These are phyloP conservation scores for Lutraria lutraria DNA, from an alignment of 2,888 invertebrate genomes.

Conservation along the genomic window DNA sequence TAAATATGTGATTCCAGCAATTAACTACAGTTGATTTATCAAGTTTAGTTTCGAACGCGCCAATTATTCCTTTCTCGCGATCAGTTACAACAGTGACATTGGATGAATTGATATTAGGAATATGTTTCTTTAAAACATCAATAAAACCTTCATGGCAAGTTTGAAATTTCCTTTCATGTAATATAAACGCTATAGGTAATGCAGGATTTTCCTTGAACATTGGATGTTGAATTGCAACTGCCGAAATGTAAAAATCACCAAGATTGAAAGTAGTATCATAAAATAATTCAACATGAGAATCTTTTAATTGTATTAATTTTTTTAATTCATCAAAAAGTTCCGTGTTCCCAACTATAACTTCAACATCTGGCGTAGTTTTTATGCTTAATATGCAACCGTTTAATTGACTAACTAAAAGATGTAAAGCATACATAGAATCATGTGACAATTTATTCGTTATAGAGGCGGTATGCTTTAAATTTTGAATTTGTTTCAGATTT, in stretches of 20 bases:
- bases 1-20: constrained; percentile 62
- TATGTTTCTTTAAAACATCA: constrained; percentile 32
- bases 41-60: constrained; percentile 43
- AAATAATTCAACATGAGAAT: constrained; percentile 22
- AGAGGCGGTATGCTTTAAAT: background rate
- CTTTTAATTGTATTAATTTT: constrained; percentile 45
- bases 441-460: constrained; percentile 35
- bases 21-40: constrained; percentile 27
- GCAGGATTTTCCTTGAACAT: constrained; percentile 59
- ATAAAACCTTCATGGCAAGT: constrained; percentile 53
- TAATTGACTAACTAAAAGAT: constrained; percentile 44
- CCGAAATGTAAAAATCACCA: constrained; percentile 53
- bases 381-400: constrained; percentile 47
- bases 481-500: constrained; percentile 29
- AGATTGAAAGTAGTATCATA: constrained; percentile 58
- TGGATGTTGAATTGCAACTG: constrained; percentile 40
- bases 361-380: constrained; percentile 58
- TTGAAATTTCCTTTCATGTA: constrained; percentile 60
- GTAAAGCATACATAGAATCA: constrained; percentile 49
- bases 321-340: constrained; percentile 51
- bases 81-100: constrained; percentile 50
- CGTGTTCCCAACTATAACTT: constrained; percentile 50
- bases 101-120: constrained; percentile 39
- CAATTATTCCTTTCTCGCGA: constrained; percentile 49
- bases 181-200: constrained; percentile 49